Evolutionary conservation across 2,113 vertebrate genomes (phyloP).

Genomic region (Muntiacus muntjak): DNA sequence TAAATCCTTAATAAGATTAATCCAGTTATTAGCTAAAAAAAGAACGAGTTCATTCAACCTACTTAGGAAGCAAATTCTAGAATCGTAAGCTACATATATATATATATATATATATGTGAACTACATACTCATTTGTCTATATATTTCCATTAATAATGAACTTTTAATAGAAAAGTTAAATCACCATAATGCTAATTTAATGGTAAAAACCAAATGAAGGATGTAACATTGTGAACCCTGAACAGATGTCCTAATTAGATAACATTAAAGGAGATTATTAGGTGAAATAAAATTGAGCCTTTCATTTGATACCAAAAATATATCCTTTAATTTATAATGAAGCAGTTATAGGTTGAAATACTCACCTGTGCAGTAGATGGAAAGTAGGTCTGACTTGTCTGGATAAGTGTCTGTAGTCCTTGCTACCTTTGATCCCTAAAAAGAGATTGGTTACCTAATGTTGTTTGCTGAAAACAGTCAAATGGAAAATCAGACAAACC

Average conservation of each 20-base stretch:
- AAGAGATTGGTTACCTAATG: neutral
- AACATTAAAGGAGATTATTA: constrained; percentile 42
- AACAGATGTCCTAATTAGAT: constrained; percentile 60
- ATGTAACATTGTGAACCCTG: neutral
- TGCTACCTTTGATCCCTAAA: too few relatives aligned
- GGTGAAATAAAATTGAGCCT: constrained; percentile 37
- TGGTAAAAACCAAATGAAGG: constrained; percentile 34
- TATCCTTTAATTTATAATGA: constrained; percentile 32
- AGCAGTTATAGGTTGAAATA: neutral
- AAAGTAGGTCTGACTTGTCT: neutral
- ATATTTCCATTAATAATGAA: constrained; percentile 24
- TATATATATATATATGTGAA: neutral
- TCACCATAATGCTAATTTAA: constrained; percentile 43
- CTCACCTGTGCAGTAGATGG: neutral
- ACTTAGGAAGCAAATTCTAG: neutral
- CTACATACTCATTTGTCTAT: neutral
- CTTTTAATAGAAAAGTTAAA: constrained; percentile 31
- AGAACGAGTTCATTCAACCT: neutral
- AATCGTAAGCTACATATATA: neutral
- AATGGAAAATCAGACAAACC: neutral
- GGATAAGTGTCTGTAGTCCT: neutral
- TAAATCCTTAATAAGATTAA: constrained; percentile 45
- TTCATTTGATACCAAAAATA: constrained; percentile 59
- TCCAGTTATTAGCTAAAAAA: constrained; percentile 26
- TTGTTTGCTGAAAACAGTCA: neutral